Evolutionary conservation across 2,797 vertebrate genomes (phyloP), one percentile per base, ranked within the genome.

Genomic region (Orientallactaga sibirica): DNA sequence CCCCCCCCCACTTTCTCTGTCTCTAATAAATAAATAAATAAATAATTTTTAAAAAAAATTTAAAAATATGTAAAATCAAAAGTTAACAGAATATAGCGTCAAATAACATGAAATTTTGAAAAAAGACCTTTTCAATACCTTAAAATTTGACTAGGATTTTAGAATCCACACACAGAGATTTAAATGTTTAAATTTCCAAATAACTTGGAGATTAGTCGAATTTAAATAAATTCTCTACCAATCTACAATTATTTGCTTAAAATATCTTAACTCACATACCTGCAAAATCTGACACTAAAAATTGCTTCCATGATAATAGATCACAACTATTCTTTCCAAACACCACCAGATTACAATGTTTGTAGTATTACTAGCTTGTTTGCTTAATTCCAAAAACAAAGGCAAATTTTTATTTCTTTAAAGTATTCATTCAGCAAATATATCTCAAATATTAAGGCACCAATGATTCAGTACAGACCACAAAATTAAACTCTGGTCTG

Each of bases 211-310:
- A 88, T 58, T 70, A 68, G 29, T 3, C 79, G 18, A 86, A 20
- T n/a, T 94, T 74, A 86, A 66, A 88, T 66, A 92, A 86, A 90
- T 74, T 82, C 10, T 82, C 48, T 82, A 94, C 29, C 14, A 92
- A 83, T 62, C 19, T 86, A 33, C 94, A 93, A 85, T 87, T 24
- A 79, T 64, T 80, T 92, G 29, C n/a, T 18, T 96, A 84, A 94
- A 85, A 88, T 48, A 16, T 5, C 48, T 96, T 70, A 94, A 82
- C 27, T 85, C 37, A 88, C 37, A 25, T 22, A 76, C 66, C 41
- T 96, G 24, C 33, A 86, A 93, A 94, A 94, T 90, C 41, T 82
- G 67, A 20, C 86, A 92, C 15, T 88, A 75, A 84, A 83, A 71
- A 78, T 48, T 93, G 27, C 80, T 95, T 94, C 73, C 68, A 79